Percentiles rank a stretch among this genome's conserved stretches.
phyloP scores from a whole-genome alignment of 2,888 invertebrate genomes.

The Chrysodeixis includens region DNA sequence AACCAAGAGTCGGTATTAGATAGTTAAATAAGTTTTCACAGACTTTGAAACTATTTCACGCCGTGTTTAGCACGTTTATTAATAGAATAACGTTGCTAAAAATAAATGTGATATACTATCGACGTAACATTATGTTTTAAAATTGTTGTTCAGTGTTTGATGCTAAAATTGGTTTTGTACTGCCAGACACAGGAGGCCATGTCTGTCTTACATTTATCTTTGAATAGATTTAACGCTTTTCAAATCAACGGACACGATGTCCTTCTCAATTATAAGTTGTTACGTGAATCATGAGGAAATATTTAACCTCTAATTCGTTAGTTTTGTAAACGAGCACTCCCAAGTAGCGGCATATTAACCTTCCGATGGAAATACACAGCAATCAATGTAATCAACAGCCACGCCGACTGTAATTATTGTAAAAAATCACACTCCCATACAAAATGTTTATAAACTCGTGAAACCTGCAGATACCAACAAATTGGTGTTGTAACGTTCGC shows the following conservation, averaged over 20 bases:
- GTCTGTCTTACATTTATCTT: too few species aligned
- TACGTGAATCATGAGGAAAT: not conserved
- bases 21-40: not conserved
- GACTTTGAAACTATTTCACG: not conserved
- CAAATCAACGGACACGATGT: not conserved
- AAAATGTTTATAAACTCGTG: slow-evolving; percentile 39
- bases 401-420: slow-evolving; percentile 27
- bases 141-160: not conserved
- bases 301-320: not conserved
- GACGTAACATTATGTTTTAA: not conserved
- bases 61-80: not conserved
- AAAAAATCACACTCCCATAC: slow-evolving; percentile 28
- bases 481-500: slow-evolving; percentile 36
- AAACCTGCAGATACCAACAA: slow-evolving; percentile 36
- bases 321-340: not conserved
- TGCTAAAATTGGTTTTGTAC: not conserved
- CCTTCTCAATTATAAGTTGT: not conserved
- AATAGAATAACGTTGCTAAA: too few species aligned
- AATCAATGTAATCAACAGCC: slow-evolving; percentile 17
- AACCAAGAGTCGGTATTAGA: too few species aligned
- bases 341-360: not conserved
- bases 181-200: too few species aligned
- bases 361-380: slow-evolving; percentile 11
- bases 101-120: not conserved
- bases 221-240: not conserved